Percentiles rank a stretch among this genome's conserved stretches.
Conservation (phyloP, 2,888 invertebrate genomes). For the Cephus spinipes region DNA sequence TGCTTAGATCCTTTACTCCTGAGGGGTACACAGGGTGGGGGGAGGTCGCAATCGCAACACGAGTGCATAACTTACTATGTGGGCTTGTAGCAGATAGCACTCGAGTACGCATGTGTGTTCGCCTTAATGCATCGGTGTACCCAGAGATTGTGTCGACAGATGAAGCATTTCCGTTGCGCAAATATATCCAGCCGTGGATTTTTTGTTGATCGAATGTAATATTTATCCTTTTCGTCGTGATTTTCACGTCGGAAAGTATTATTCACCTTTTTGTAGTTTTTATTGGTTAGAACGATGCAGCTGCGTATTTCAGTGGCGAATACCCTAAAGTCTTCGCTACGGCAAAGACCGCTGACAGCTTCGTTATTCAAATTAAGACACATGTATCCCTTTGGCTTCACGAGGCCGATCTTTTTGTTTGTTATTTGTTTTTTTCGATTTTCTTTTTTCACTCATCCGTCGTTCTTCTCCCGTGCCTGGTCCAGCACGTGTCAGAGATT, state of each 20-base stretch:
- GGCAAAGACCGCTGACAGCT: constrained; percentile 23
- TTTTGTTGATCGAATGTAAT: not conserved
- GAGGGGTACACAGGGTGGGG: no score
- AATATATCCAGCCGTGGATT: not conserved
- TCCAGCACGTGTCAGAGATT: constrained; percentile 2
- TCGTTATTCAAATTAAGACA: constrained; percentile 33
- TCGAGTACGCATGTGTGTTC: not conserved
- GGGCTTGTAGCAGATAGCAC: not conserved
- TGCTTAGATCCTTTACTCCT: not conserved
- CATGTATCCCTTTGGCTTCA: constrained; percentile 22
- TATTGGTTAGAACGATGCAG: not conserved
- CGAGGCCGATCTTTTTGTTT: not conserved
- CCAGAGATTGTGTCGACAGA: not conserved
- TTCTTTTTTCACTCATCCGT: not conserved
- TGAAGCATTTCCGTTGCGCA: not conserved
- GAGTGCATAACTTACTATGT: not conserved
- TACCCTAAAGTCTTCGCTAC: constrained; percentile 7
- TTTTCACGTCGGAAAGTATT: no score
- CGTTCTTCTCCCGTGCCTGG: not conserved
- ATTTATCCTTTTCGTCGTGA: not conserved
- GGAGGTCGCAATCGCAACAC: not conserved
- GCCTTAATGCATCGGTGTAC: not conserved
- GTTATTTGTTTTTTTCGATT: not conserved
- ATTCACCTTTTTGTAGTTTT: not conserved
- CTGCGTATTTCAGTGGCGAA: constrained; percentile 23